Conservation (phyloP, 2,888 invertebrate species). For the Pherbina coryleti region DNA sequence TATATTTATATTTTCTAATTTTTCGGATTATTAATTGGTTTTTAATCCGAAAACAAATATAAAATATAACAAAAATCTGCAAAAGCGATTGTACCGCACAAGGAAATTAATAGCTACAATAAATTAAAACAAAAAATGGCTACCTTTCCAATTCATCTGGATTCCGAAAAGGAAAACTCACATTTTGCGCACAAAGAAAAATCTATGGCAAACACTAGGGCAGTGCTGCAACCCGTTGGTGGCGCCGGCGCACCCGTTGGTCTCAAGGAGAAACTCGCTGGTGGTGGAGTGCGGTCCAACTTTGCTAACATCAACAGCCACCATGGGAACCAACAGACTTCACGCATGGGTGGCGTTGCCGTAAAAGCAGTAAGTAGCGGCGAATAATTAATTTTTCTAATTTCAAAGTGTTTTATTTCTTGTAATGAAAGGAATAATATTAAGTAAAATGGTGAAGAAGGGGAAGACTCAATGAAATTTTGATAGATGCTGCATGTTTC, state of each 20-base stretch:
- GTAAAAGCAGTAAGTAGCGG: constrained; percentile 15
- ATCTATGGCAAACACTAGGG: constrained; percentile 41
- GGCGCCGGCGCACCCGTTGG: constrained; percentile 42
- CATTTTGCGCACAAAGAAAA: constrained; percentile 50
- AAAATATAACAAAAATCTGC: constrained; percentile 31
- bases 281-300: constrained; percentile 49
- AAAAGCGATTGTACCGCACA: constrained; percentile 7
- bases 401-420: background rate
- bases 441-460: too few species aligned
- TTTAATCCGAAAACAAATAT: background rate
- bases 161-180: constrained; percentile 79
- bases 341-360: constrained; percentile 38
- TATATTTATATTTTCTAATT: constrained; percentile 6
- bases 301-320: constrained; percentile 52
- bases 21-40: constrained; percentile 18
- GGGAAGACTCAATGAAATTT: too few species aligned
- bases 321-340: constrained; percentile 49
- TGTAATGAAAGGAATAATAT: background rate
- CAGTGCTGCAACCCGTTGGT: constrained; percentile 38
- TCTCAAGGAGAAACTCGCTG: constrained; percentile 52
- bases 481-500: too few species aligned
- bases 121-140: constrained; percentile 73
- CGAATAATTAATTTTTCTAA: background rate
- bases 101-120: background rate
- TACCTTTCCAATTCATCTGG: constrained; percentile 81